phyloP scores from a whole-genome alignment of 2,888 invertebrate genomes.

The Willowsia nigromaculata region DNA sequence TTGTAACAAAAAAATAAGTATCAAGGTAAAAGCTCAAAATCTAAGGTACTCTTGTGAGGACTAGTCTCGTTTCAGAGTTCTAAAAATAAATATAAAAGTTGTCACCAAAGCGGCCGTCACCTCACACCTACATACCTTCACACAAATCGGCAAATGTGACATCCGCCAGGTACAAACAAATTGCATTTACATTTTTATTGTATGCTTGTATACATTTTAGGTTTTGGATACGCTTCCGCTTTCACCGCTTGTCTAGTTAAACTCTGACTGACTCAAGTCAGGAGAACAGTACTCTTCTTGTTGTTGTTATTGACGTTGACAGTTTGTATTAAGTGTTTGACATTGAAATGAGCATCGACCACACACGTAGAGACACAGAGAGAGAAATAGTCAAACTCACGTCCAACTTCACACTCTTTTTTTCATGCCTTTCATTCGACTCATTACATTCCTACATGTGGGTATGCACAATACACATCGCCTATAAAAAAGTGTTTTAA shows the following conservation, averaged over 20 bases:
- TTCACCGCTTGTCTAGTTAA: neutral
- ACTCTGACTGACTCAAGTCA: neutral
- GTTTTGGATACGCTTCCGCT: neutral
- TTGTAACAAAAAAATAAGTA: too few species aligned
- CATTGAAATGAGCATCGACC: constrained; percentile 55
- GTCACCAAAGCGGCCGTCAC: neutral
- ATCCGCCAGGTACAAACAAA: neutral
- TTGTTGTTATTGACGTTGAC: constrained; percentile 21
- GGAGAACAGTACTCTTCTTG: neutral
- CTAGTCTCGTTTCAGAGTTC: too few species aligned
- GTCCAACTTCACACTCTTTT: neutral
- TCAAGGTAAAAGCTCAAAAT: too few species aligned
- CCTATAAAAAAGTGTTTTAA: neutral
- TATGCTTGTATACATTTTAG: neutral
- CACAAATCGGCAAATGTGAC: neutral
- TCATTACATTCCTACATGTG: neutral
- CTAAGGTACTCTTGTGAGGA: too few species aligned
- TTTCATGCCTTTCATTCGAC: neutral
- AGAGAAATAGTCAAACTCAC: neutral
- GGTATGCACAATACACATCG: neutral
- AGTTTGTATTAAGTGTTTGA: neutral
- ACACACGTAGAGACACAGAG: constrained; percentile 15
- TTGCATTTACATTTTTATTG: neutral
- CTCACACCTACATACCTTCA: neutral
- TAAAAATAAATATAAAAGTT: too few species aligned